Evolutionary conservation across 2,888 invertebrate species (phyloP).

Genomic region (Neoaliturus tenellus): DNA sequence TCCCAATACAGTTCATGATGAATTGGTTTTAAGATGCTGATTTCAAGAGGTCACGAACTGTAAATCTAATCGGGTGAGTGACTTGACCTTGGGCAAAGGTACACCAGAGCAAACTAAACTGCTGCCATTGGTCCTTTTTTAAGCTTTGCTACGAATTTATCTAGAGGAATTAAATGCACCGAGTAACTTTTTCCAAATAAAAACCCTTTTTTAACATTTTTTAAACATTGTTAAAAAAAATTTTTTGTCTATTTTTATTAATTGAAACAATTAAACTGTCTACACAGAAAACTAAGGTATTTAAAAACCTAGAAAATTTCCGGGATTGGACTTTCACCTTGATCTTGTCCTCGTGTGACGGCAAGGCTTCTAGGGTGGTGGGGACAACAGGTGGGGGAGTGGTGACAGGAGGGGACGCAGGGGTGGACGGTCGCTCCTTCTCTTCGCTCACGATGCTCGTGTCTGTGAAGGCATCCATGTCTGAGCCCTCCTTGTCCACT

Average conservation of each 20-base stretch:
- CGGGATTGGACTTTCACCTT: neutral
- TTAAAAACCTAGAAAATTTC: neutral
- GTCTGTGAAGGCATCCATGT: conserved; percentile 76
- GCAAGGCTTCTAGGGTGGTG: conserved; percentile 13
- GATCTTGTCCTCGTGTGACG: conserved; percentile 43
- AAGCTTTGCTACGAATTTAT: neutral
- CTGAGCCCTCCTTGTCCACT: conserved; percentile 77
- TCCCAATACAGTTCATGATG: conserved; percentile 36
- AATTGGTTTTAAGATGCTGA: neutral
- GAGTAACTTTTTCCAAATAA: no score
- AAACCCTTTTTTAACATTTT: no score
- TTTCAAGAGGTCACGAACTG: conserved; percentile 4
- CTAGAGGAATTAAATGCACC: no score
- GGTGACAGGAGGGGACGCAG: neutral
- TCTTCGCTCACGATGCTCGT: conserved; percentile 44
- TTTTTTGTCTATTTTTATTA: no score
- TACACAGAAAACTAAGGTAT: no score
- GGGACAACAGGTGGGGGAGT: conserved; percentile 19
- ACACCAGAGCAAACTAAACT: neutral
- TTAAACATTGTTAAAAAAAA: no score
- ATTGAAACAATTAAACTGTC: no score
- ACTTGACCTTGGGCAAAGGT: conserved; percentile 40
- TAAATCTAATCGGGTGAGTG: conserved; percentile 25
- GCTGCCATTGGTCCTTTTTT: neutral
- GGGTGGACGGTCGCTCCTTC: conserved; percentile 31